Evolutionary conservation across 2,888 invertebrate genomes (phyloP), one percentile per base, ranked within the genome.

Genomic region (Thymelicus sylvestris): DNA sequence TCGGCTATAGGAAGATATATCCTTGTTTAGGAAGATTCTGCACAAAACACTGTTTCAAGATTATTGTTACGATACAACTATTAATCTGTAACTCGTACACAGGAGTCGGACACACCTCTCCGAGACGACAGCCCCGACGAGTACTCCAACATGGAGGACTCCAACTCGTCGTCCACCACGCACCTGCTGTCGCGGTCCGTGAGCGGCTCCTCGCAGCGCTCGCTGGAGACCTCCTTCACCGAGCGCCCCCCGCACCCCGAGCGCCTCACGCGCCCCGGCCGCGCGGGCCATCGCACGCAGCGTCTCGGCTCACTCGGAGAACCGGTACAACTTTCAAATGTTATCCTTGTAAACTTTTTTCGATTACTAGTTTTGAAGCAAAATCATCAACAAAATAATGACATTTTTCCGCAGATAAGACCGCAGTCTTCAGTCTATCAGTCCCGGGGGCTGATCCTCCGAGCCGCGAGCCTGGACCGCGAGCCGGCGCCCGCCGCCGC

Each of bases 391-490:
- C 55, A 57, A 1, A 41, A 0, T 39, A 39, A 31, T 55, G 0
- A 41, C 8, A 44, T 4, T 12, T 66, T 60, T 70, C 79, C 78
- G 24, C 81, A 91, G 91, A 74, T 81, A 72, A 77, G 83, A 66
- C 81, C 88, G 67, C 88, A 89, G 31, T 79, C 83, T 2, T 83
- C 87, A 5, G 74, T 86, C 2, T 83, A 86, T 7, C 89, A 90
- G 61, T 91, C 93, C 1, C 81, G 93, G 65, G 93, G 94, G 0
- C 80, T 94, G 67, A 93, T 94, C 47, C 86, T 94, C 0, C 87
- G 94, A 72, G 94, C 94, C 0, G 92, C 94, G 0, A 94, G 93
- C 67, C 80, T 94, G n/a, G 94, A 94, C 78, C 86, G 93, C 0
- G 92, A 87, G 61, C 84, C 86, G 2, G 76, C 86, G 0, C 81